phyloP scores from a whole-genome alignment of 2,797 vertebrate species.

The Macroramphosus scolopax region DNA sequence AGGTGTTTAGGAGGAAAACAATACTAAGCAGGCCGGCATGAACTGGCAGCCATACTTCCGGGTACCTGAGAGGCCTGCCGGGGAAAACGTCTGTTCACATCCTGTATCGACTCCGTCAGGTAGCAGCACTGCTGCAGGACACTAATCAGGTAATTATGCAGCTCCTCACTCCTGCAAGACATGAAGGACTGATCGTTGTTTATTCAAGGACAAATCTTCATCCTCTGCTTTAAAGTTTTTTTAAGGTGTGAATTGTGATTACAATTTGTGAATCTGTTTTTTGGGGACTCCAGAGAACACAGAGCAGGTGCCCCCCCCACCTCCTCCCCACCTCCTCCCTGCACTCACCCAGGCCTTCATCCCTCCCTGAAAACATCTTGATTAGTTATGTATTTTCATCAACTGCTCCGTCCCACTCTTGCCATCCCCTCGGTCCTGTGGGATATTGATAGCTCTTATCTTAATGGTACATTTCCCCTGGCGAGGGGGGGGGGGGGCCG shows the following conservation, averaged over 20 bases:
- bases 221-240: too few species aligned
- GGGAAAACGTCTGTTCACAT: constrained; percentile 80
- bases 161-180: constrained; percentile 82
- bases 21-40: too few species aligned
- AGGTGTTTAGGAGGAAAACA: too few species aligned
- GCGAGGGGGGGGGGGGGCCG: constrained; percentile 49
- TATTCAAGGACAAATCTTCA: too few species aligned
- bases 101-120: constrained; percentile 82
- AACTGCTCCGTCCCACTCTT: constrained; percentile 41
- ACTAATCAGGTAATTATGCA: constrained; percentile 85
- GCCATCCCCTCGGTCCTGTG: constrained; percentile 43
- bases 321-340: constrained; percentile 28
- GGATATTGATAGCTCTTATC: constrained; percentile 73
- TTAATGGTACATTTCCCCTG: constrained; percentile 72
- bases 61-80: constrained; percentile 84
- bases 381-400: constrained; percentile 60
- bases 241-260: too few species aligned
- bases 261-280: too few species aligned
- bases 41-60: too few species aligned
- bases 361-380: constrained; percentile 54
- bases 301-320: constrained; percentile 54
- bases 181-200: too few species aligned
- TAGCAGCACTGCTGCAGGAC: constrained; percentile 85
- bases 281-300: constrained; percentile 16
- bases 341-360: constrained; percentile 33